Evolutionary conservation across 2,888 invertebrate genomes (phyloP), one percentile per base, ranked within the genome.

Genomic region (Synergus laeviventris): DNA sequence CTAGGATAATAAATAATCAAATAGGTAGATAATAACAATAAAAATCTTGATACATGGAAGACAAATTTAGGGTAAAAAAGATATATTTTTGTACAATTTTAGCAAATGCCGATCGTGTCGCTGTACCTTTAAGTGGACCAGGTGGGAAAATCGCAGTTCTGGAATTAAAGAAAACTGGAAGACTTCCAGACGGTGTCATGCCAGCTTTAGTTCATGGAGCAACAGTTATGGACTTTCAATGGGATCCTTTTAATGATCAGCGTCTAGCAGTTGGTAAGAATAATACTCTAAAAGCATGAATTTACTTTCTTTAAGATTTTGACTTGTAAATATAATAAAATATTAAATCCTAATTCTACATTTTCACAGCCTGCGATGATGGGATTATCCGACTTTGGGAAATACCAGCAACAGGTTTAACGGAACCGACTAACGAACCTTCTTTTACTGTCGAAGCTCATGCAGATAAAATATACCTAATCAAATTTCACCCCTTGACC

Each of bases 201-300:
- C 96, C 97, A 49, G 96, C 97, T n/a, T 91, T 99, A 84, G 96
- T 98, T 78, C 97, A 98, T 91, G 96, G 97, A 75, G 95, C 95
- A 84, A 95, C 95, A 85, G 94, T 98, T 54, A 96, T 96, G 93
- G 99, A 99, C 92, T 97, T 98, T 91, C 94, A 95, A 77, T 99
- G 97, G 96, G 98, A 98, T 92, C 98, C 98, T 1, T 98, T 98
- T 91, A 93, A 97, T 90, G 93, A 94, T 83, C 92, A 93, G 74
- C 92, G 96, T 74, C 93, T 99, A 79, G 95, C 97, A 60, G 97
- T 97, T 60, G 94, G 94, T 93, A 86, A 86, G 88, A 81, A 59
- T 42, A 24, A 70, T 42, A n/a, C n/a, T 54, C n/a, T 56, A 82
- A 49, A 66, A 75, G 16, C 21, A 66, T 9, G 1, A 49, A 21